Evolutionary conservation across 2,797 vertebrate genomes (phyloP).

Genomic region (Mormyrus proboscirostris): DNA sequence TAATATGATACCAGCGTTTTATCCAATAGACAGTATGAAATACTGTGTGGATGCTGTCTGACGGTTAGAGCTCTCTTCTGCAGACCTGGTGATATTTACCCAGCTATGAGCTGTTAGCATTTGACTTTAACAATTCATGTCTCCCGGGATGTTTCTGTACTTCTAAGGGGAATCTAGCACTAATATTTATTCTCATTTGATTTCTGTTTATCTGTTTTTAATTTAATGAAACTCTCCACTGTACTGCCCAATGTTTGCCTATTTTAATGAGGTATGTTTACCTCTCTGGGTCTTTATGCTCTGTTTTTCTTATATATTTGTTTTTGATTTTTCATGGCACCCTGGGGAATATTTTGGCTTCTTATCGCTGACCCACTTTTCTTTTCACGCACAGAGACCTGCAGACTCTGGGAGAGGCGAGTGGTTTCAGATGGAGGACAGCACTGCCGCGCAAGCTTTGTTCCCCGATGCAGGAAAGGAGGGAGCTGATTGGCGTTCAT

Average conservation of each 20-base stretch:
- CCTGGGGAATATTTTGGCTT: neutral
- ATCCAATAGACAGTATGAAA: neutral
- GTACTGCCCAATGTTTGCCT: neutral
- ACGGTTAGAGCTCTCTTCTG: neutral
- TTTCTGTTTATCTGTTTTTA: neutral
- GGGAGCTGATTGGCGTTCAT: neutral
- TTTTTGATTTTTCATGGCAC: neutral
- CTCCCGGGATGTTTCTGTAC: neutral
- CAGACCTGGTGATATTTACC: neutral
- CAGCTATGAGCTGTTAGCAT: neutral
- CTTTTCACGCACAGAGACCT: neutral
- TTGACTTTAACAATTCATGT: neutral
- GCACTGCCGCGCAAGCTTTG: neutral
- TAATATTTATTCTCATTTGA: neutral
- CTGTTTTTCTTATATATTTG: constrained; percentile 9
- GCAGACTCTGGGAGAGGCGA: neutral
- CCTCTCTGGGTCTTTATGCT: neutral
- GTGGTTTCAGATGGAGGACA: neutral
- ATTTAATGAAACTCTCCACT: neutral
- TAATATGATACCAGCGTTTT: neutral
- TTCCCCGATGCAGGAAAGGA: neutral
- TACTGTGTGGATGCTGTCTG: neutral
- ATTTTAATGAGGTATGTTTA: neutral
- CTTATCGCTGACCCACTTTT: constrained; percentile 13
- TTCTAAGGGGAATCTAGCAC: neutral